These are phyloP conservation scores for Eolophus roseicapilla DNA, from an alignment of 2,113 vertebrate genomes.

Conservation along the genomic window DNA sequence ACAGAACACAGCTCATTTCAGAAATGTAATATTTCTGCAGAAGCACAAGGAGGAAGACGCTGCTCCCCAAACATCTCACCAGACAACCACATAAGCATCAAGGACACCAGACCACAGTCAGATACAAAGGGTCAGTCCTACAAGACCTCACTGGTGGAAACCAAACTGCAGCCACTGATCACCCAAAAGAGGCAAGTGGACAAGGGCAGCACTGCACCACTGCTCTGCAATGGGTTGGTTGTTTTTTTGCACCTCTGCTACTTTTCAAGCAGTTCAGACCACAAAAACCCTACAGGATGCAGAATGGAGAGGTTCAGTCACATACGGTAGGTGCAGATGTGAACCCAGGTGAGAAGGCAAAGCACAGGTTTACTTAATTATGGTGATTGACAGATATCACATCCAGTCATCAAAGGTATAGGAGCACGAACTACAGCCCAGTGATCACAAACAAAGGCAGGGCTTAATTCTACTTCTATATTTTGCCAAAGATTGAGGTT, in stretches of 20 bases:
- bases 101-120: background rate
- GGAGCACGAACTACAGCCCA: background rate
- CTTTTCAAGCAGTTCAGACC: background rate
- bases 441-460: background rate
- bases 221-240: background rate
- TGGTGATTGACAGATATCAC: background rate
- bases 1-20: background rate
- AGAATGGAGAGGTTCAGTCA: background rate
- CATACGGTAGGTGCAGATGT: background rate
- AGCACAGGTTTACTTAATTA: background rate
- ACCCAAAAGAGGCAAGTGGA: background rate
- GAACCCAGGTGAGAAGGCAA: background rate
- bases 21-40: background rate
- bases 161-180: background rate
- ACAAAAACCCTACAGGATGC: background rate
- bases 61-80: background rate
- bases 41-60: fast-evolving
- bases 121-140: background rate
- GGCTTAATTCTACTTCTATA: background rate
- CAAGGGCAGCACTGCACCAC: background rate
- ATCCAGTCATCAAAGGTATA: background rate
- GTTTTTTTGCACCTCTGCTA: background rate
- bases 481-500: background rate
- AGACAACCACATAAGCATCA: background rate
- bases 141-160: background rate